Evolutionary conservation across 2,113 vertebrate species (phyloP), one percentile per base, ranked within the genome.

Genomic region (Nematolebias whitei): DNA sequence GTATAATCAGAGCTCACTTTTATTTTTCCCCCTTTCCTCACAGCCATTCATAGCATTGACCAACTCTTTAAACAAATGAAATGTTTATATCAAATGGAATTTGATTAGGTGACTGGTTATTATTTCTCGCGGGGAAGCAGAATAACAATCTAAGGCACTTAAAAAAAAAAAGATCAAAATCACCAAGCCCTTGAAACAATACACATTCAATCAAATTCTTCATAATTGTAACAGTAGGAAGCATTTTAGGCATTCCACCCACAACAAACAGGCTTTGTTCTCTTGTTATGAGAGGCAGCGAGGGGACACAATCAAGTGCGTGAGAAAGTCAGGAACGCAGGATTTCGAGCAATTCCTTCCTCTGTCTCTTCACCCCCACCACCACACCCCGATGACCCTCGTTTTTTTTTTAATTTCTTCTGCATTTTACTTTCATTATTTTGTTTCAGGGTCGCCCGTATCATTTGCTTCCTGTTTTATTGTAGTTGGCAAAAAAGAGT

Each of bases 401-500:
- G 16, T n/a, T 44, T 44, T 44, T 44, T 18, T 1, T 3, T n/a
- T 19, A 12, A 1, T 2, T 19, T 22, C 19, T 53, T 54, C n/a
- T n/a, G n/a, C n/a, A n/a, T 63, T 56, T 70, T 50, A 64, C 32
- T 53, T 60, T 59, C 67, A 5, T 8, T 35, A 35, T 35, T 59
- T 79, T 86, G 79, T 94, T 94, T 92, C 88, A 94, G 94, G 93
- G 91, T 95, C 92, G 92, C 93, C 93, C 92, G 92, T 93, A 94
- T 93, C 93, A 94, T 94, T 95, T 92, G 92, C 84, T 94, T 95
- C 94, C 94, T 94, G 93, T 94, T 94, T 95, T 93, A 93, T 93
- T 93, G 94, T 95, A 90, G 93, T 94, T 89, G 95, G 95, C 93
- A 94, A 94, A 95, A 86, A 94, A 95, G 94, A 94, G 93, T 94